Evolutionary conservation across 2,797 vertebrate species (phyloP).

Genomic region (Sebastiscus albofasciatus): DNA sequence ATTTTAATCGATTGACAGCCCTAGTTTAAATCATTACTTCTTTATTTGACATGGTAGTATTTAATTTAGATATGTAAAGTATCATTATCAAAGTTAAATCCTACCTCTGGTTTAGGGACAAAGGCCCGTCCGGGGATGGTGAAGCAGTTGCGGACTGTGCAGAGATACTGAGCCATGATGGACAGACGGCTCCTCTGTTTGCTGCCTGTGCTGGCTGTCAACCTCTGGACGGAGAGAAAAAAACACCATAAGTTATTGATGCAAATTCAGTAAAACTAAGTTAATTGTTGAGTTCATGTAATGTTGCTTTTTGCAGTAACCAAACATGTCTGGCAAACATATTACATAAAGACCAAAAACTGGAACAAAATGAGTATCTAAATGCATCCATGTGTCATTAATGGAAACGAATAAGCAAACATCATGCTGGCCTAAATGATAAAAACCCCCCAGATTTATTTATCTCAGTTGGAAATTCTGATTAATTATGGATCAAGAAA

Average conservation of each 20-base stretch:
- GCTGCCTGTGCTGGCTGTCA: slow-evolving; percentile 87
- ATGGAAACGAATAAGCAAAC: neutral
- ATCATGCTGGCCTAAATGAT: neutral
- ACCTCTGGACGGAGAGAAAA: slow-evolving; percentile 81
- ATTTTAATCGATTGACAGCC: too few relatives aligned
- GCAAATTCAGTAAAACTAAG: neutral
- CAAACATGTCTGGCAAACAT: neutral
- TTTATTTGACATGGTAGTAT: neutral
- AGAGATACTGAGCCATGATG: slow-evolving; percentile 94
- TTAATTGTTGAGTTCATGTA: neutral
- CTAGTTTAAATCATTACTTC: neutral
- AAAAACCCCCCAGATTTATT: neutral
- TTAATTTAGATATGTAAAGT: neutral
- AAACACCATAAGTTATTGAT: neutral
- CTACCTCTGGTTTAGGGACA: slow-evolving; percentile 93
- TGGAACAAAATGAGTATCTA: neutral
- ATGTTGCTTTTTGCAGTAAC: neutral
- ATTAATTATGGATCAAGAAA: slow-evolving; percentile 27
- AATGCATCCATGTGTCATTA: neutral
- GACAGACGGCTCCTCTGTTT: slow-evolving; percentile 94
- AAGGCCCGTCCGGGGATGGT: slow-evolving; percentile 93
- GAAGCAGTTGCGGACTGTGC: slow-evolving; percentile 87
- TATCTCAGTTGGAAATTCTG: neutral
- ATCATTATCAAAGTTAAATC: slow-evolving; percentile 12
- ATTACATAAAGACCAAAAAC: neutral